phyloP scores from a whole-genome alignment of 2,888 invertebrate genomes.

The Globia sparganii region DNA sequence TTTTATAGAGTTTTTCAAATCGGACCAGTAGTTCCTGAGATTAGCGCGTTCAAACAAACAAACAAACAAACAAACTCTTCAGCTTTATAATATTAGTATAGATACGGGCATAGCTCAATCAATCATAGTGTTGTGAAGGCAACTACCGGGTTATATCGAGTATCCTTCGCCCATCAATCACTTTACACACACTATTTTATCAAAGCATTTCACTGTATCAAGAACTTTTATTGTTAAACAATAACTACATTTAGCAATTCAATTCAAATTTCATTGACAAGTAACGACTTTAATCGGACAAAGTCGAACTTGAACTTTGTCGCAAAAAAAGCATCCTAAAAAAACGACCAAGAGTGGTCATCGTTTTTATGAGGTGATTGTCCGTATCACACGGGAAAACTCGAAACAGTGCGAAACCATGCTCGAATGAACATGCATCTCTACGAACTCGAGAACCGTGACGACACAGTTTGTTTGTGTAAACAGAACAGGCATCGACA shows the following conservation, averaged over 20 bases:
- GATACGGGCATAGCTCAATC: neutral
- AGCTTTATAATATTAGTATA: too few species aligned
- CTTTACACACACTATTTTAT: neutral
- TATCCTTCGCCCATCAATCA: neutral
- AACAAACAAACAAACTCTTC: too few species aligned
- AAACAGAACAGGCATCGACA: conserved; percentile 2
- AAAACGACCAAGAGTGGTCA: neutral
- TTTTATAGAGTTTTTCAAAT: too few species aligned
- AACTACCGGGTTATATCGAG: neutral
- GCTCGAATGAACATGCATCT: conserved; percentile 30
- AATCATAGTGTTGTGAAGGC: neutral
- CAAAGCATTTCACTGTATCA: neutral
- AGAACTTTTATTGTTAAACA: neutral
- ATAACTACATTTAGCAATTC: too few species aligned
- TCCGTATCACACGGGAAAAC: neutral
- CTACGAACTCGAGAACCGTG: conserved; percentile 22
- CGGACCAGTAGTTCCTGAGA: too few species aligned
- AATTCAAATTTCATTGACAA: neutral
- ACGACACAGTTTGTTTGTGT: conserved; percentile 20
- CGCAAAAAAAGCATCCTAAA: neutral
- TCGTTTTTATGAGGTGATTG: neutral
- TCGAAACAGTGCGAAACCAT: neutral
- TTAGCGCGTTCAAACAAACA: too few species aligned
- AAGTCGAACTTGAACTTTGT: neutral
- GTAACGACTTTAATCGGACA: neutral